Evolutionary conservation across 1,140 invertebrate genomes (phyloP), one percentile per base, ranked within the genome.

Genomic region (Cydia amplana): DNA sequence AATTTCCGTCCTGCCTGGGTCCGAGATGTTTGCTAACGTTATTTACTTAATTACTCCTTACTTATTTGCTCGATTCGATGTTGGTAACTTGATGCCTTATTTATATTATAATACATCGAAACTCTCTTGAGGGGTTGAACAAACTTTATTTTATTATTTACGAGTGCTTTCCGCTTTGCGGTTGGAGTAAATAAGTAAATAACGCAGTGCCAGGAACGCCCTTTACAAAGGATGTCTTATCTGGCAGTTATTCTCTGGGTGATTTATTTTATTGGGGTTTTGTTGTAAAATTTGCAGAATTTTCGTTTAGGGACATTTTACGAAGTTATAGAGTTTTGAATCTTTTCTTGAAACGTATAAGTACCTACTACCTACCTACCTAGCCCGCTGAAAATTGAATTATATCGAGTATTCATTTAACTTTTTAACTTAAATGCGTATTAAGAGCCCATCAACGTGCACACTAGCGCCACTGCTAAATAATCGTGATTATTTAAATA

Each of bases 31-130:
- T 70, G 65, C 65, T 36, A 36, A 70, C n/a, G 65, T 70, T 70
- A 70, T 70, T 70, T 36, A 70, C 65, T 70, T 70, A 70, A 70
- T 70, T 40, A 70, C 28, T 70, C 65, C 65, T 70, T 70, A 70
- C 32, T n/a, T 43, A 70, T 70, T 70, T 70, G 65, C 65, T 6
- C 28, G 65, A 1, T 16, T 70, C 28, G 36, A 28, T 32, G 23
- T 36, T 32, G 10, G 25, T 67, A 32, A 36, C 32, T 70, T 43
- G 65, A 70, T 40, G 4, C 65, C 65, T 40, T 70, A 70, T 70
- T 70, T 70, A 70, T 70, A 32, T 70, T 70, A 43, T 70, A 70
- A 70, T 70, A 70, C n/a, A 36, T 70, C 4, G 28, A 18, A 70
- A 18, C 32, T 40, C 32, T 36, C 32, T 18, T 18, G 20, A 28